Evolutionary conservation across 2,113 vertebrate species (phyloP).

Genomic region (Pygoscelis antarcticus): DNA sequence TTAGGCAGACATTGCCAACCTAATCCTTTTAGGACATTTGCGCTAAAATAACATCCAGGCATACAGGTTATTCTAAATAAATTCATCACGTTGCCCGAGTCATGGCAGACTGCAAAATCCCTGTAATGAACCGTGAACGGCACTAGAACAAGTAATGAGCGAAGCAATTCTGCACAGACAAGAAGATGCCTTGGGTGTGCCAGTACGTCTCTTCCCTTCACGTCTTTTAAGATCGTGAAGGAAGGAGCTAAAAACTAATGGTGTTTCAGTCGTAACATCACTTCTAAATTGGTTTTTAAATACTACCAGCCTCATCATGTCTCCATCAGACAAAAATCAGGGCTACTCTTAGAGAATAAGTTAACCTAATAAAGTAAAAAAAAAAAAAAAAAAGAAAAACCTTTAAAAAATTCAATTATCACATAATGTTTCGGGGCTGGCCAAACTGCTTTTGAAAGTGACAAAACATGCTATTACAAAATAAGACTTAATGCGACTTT

Average conservation of each 20-base stretch:
- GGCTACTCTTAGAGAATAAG: neutral
- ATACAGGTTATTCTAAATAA: neutral
- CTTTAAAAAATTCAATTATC: neutral
- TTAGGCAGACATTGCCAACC: neutral
- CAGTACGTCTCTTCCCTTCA: fast-evolving
- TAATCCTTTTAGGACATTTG: neutral
- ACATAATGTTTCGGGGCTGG: neutral
- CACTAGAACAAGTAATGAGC: fast-evolving
- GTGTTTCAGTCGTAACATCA: neutral
- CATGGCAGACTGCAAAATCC: neutral
- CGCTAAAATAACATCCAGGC: neutral
- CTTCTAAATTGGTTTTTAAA: neutral
- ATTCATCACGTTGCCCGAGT: too few species aligned
- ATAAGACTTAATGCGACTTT: neutral
- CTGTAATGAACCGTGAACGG: neutral
- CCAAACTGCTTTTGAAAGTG: neutral
- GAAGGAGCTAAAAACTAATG: neutral
- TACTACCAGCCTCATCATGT: neutral
- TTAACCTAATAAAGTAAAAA: neutral
- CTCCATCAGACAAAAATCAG: neutral
- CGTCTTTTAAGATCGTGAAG: neutral
- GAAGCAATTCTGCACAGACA: neutral
- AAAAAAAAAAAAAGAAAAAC: neutral
- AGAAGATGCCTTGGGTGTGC: neutral
- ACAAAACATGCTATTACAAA: neutral